A percentile compares a stretch with the other conserved stretches of the same genome.
Conservation (phyloP, 2,113 vertebrate genomes). For the Microtus oregoni region DNA sequence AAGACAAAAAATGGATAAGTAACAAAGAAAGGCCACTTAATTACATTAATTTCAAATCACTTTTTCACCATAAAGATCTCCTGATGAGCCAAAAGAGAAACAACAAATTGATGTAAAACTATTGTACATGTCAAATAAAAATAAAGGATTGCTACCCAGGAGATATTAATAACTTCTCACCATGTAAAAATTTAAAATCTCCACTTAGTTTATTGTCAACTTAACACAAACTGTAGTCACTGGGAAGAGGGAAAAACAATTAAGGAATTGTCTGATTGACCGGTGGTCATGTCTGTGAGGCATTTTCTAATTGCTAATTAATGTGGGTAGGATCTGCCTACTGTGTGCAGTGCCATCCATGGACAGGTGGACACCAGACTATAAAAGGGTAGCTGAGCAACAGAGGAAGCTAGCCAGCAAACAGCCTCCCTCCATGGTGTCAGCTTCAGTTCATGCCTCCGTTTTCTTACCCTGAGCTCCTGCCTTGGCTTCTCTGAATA, state of each 20-base stretch:
- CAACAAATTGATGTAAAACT: background rate
- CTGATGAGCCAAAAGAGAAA: background rate
- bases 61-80: constrained; percentile 3
- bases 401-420: background rate
- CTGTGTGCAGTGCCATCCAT: background rate
- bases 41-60: background rate
- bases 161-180: constrained; percentile 19
- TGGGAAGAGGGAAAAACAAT: background rate
- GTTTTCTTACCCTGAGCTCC: background rate
- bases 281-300: background rate
- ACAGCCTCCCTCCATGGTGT: no score
- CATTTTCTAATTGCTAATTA: background rate
- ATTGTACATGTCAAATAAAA: background rate
- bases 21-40: background rate
- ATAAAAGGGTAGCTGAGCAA: background rate
- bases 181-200: background rate
- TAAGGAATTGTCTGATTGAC: background rate
- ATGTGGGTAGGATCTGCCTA: background rate
- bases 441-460: background rate
- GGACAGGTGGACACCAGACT: background rate
- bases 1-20: background rate
- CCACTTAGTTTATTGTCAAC: background rate
- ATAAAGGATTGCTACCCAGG: background rate
- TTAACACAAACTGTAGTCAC: background rate
- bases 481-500: background rate